A percentile compares a stretch with the other conserved stretches of the same genome.
These are phyloP conservation scores for Athalia cordata DNA, from an alignment of 2,888 invertebrate species.

Conservation along the genomic window DNA sequence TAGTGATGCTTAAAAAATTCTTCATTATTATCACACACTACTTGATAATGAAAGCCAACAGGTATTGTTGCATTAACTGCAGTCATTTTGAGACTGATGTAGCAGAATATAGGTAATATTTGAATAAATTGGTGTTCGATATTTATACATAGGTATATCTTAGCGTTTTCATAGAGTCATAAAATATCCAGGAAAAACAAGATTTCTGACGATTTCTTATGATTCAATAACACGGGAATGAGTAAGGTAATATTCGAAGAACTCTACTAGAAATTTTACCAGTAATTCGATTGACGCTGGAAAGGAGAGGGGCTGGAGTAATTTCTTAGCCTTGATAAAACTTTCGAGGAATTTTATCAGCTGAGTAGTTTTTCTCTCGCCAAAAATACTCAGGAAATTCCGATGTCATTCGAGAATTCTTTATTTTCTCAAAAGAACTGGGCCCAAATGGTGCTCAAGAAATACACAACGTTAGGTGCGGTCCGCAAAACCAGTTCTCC, in stretches of 20 bases:
- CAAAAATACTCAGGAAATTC: background rate
- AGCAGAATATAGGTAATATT: too few relatives aligned
- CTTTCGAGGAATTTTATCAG: background rate
- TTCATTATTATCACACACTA: background rate
- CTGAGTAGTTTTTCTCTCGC: background rate
- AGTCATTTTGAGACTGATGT: background rate
- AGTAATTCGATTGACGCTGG: too few relatives aligned
- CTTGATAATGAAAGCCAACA: background rate
- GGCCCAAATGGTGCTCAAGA: slow-evolving; percentile 26
- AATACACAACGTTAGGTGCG: slow-evolving; percentile 56
- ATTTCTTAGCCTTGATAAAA: background rate
- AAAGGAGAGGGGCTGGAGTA: too few relatives aligned
- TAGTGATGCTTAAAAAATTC: background rate
- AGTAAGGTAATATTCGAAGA: too few relatives aligned
- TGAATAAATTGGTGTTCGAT: too few relatives aligned
- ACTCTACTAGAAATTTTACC: too few relatives aligned
- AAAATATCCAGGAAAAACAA: too few relatives aligned
- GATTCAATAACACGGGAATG: too few relatives aligned
- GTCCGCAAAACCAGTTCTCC: slow-evolving; percentile 59
- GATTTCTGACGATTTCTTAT: too few relatives aligned
- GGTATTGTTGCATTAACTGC: background rate
- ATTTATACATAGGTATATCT: too few relatives aligned
- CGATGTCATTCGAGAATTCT: background rate
- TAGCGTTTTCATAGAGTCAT: too few relatives aligned
- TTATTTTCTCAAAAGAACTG: slow-evolving; percentile 9